phyloP scores from a whole-genome alignment of 37 sponge, comb jelly and placozoan genomes.

The Agelas oroides region DNA sequence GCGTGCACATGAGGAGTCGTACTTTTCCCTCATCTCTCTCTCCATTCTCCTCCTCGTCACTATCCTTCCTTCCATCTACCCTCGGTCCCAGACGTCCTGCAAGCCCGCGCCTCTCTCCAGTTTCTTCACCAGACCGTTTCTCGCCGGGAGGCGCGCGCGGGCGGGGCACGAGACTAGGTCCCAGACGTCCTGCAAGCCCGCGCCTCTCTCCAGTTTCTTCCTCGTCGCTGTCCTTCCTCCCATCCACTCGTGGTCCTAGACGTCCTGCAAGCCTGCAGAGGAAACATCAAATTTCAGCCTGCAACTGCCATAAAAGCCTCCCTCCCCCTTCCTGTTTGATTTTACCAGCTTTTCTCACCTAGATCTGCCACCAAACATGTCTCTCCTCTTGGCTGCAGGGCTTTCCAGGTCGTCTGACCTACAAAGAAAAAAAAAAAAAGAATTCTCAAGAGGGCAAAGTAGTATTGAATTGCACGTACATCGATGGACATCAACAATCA shows the following conservation, averaged over 20 bases:
- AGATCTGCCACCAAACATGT: slow-evolving; percentile 42
- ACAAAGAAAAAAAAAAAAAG: not conserved
- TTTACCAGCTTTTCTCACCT: slow-evolving; percentile 39
- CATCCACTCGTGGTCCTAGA: slow-evolving; percentile 34
- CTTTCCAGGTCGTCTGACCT: slow-evolving; percentile 20
- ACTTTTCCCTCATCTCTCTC: not conserved
- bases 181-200: too few species aligned
- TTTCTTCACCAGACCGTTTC: slow-evolving; percentile 38
- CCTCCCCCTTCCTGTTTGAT: too few species aligned
- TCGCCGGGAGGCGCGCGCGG: not conserved
- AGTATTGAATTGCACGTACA: too few species aligned
- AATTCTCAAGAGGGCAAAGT: too few species aligned
- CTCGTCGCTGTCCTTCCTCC: slow-evolving; percentile 24
- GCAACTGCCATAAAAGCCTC: not conserved
- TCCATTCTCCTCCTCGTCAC: slow-evolving; percentile 1
- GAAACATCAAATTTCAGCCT: too few species aligned
- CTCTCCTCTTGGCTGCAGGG: slow-evolving; percentile 71
- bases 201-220: slow-evolving; percentile 23
- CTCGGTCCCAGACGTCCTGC: too few species aligned
- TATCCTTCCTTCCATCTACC: too few species aligned
- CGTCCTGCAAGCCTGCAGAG: slow-evolving; percentile 56
- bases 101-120: not conserved
- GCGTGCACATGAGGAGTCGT: not conserved
- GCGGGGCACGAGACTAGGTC: too few species aligned
- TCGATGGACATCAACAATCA: too few species aligned